Conservation (phyloP, 2,797 vertebrate species). For the Geotrypetes seraphini region DNA sequence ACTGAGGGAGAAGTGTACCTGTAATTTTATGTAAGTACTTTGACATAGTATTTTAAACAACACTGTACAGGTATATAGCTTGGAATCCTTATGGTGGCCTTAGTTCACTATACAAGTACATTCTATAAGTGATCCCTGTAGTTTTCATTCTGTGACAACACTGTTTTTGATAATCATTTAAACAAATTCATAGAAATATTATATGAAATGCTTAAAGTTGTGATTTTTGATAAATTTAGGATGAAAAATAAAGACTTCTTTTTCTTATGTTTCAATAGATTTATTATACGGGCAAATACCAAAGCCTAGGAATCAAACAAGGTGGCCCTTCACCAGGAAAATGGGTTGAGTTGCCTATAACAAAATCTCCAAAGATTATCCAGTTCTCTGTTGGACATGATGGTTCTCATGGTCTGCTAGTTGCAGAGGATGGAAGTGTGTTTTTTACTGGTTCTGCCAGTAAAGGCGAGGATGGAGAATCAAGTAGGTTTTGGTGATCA, state of each 20-base stretch:
- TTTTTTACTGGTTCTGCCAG: constrained; percentile 97
- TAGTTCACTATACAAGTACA: too few species aligned
- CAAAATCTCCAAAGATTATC: constrained; percentile 93
- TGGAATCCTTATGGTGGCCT: too few species aligned
- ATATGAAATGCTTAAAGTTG: neutral
- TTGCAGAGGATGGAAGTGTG: constrained; percentile 93
- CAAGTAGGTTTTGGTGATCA: too few species aligned
- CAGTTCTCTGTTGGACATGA: constrained; percentile 97
- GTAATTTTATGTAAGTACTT: too few species aligned
- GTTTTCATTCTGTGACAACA: too few species aligned
- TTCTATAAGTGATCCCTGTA: neutral
- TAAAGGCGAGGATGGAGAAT: constrained; percentile 97
- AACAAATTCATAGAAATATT: neutral
- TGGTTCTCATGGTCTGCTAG: constrained; percentile 90
- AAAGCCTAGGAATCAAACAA: constrained; percentile 97
- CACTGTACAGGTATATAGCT: too few species aligned
- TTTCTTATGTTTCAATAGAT: constrained; percentile 52
- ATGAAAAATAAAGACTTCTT: neutral
- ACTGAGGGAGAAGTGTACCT: too few species aligned
- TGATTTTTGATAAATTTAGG: too few species aligned
- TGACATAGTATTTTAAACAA: too few species aligned
- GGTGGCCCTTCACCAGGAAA: constrained; percentile 93
- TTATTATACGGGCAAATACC: constrained; percentile 97
- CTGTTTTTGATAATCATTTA: constrained; percentile 7
- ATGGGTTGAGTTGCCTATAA: constrained; percentile 93